Evolutionary conservation across 2,888 invertebrate species (phyloP).

Genomic region (Cryptocephalus primarius): DNA sequence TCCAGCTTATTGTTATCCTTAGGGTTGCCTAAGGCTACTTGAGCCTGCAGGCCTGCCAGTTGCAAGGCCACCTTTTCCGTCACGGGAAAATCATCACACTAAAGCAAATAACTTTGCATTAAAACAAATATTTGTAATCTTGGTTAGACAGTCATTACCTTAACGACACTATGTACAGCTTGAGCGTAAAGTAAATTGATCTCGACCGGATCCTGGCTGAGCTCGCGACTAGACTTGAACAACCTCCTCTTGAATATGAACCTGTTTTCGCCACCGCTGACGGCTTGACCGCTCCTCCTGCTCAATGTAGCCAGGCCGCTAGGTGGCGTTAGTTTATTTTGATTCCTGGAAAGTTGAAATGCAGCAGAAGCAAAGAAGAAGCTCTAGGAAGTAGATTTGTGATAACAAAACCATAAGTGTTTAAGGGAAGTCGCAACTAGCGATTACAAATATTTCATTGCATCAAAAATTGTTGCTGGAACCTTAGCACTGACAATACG

Average conservation of each 20-base stretch:
- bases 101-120: conserved; percentile 14
- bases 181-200: conserved; percentile 89
- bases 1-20: conserved; percentile 68
- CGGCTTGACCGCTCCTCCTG: conserved; percentile 48
- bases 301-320: conserved; percentile 38
- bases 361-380: neutral
- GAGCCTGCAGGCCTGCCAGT: conserved; percentile 86
- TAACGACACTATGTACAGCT: conserved; percentile 89
- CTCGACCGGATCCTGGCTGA: conserved; percentile 92
- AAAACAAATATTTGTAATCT: neutral
- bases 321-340: conserved; percentile 31
- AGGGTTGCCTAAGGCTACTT: conserved; percentile 82
- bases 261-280: conserved; percentile 78
- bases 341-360: conserved; percentile 23
- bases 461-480: too few species aligned
- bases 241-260: conserved; percentile 87
- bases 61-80: conserved; percentile 91
- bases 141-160: conserved; percentile 51
- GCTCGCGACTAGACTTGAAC: conserved; percentile 77
- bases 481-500: too few species aligned
- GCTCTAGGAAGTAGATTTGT: too few species aligned
- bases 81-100: conserved; percentile 91
- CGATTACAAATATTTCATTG: too few species aligned
- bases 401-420: too few species aligned
- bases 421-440: too few species aligned